Evolutionary conservation across 2,888 invertebrate species (phyloP).

Genomic region (Perizoma flavofasciatum): DNA sequence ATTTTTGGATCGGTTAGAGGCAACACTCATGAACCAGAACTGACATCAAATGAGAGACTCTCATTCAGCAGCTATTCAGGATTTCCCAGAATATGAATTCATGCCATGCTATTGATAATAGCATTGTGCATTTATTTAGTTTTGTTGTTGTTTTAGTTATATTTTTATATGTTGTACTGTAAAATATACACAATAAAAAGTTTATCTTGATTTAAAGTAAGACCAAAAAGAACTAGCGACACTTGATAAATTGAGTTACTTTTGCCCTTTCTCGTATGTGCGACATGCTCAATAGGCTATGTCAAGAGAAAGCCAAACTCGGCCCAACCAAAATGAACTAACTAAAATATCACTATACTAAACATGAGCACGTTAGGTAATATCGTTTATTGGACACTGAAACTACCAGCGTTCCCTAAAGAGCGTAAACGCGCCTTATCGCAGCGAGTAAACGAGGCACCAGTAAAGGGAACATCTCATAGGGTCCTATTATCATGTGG

Average conservation of each 20-base stretch:
- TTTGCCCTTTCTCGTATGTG: too few species aligned
- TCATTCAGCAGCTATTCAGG: neutral
- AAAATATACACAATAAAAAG: too few species aligned
- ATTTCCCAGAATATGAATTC: too few species aligned
- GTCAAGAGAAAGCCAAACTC: neutral
- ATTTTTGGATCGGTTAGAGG: slow-evolving; percentile 15
- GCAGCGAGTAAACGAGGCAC: slow-evolving; percentile 53
- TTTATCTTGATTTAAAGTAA: too few species aligned
- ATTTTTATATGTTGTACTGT: too few species aligned
- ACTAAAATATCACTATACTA: slow-evolving; percentile 24
- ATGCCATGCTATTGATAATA: too few species aligned
- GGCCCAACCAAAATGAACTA: slow-evolving; percentile 19
- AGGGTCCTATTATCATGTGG: slow-evolving; percentile 64
- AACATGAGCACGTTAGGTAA: slow-evolving; percentile 12
- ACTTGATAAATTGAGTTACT: too few species aligned
- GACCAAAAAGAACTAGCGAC: too few species aligned
- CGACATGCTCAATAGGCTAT: neutral
- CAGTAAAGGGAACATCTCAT: slow-evolving; percentile 58
- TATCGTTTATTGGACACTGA: slow-evolving; percentile 26
- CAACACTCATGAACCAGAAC: neutral
- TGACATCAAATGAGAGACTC: neutral
- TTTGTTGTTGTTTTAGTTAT: too few species aligned
- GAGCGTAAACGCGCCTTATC: slow-evolving; percentile 29
- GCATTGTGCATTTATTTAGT: too few species aligned
- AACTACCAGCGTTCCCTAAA: slow-evolving; percentile 21